These are phyloP conservation scores for Ibidorhyncha struthersii DNA, from an alignment of 2,113 vertebrate species.

Conservation along the genomic window DNA sequence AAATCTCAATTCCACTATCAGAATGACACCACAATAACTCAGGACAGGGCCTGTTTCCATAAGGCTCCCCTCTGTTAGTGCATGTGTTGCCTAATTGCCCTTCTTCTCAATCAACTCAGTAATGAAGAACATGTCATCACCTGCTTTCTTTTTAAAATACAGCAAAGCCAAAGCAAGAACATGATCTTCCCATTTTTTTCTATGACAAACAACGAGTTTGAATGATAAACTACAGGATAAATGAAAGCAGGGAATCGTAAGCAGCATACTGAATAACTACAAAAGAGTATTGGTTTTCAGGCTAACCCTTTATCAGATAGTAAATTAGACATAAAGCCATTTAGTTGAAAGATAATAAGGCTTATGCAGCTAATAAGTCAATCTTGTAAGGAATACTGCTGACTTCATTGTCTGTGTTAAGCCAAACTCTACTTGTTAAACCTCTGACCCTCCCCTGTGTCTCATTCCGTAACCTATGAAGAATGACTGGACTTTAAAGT, in stretches of 20 bases:
- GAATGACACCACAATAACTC: not conserved
- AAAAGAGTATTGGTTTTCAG: slow-evolving; percentile 13
- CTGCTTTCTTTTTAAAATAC: not conserved
- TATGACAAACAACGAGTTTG: not conserved
- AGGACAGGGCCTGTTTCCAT: not conserved
- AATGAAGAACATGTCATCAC: not conserved
- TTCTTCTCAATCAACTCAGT: not conserved
- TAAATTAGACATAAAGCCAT: slow-evolving; percentile 66
- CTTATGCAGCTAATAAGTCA: slow-evolving; percentile 62
- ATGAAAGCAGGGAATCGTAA: slow-evolving; percentile 19
- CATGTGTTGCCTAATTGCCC: not conserved
- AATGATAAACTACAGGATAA: not conserved
- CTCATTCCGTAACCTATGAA: not conserved
- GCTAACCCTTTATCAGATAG: slow-evolving; percentile 17
- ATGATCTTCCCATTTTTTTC: not conserved
- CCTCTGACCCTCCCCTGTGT: not conserved
- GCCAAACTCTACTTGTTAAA: slow-evolving; percentile 43
- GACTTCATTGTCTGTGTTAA: slow-evolving; percentile 56
- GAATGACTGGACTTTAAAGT: slow-evolving; percentile 1
- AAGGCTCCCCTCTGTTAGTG: not conserved
- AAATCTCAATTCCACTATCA: not conserved
- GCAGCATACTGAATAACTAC: not conserved
- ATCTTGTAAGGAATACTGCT: slow-evolving; percentile 65
- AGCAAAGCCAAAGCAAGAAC: not conserved
- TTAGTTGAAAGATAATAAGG: slow-evolving; percentile 60